These are phyloP conservation scores for Tillus elongatus DNA, from an alignment of 2,888 invertebrate genomes.

Conservation along the genomic window DNA sequence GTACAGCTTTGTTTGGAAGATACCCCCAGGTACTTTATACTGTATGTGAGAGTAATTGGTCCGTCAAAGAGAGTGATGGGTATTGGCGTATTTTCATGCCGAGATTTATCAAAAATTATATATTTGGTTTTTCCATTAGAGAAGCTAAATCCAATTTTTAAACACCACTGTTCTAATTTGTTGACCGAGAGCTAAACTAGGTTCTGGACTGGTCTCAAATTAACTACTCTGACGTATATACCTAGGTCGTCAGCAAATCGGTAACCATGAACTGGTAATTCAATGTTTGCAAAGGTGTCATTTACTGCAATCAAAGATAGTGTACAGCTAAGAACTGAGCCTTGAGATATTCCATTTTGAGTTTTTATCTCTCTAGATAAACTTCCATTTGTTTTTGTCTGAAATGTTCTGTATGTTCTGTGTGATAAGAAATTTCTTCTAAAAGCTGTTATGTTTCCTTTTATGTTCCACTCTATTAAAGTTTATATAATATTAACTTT, in stretches of 20 bases:
- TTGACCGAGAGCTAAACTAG: too few species aligned
- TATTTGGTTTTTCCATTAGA: background rate
- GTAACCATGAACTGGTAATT: too few species aligned
- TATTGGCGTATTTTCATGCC: too few species aligned
- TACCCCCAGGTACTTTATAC: too few species aligned
- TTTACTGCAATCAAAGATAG: background rate
- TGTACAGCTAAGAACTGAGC: background rate
- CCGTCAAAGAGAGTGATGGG: too few species aligned
- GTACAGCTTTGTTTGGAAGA: background rate
- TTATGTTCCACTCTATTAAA: background rate
- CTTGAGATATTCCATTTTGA: background rate
- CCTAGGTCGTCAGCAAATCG: background rate
- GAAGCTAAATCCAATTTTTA: background rate
- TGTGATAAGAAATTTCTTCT: background rate
- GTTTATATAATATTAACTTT: background rate
- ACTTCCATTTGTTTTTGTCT: background rate
- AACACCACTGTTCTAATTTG: too few species aligned
- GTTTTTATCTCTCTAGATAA: background rate
- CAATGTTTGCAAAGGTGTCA: too few species aligned
- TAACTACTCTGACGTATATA: background rate
- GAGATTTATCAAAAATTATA: too few species aligned
- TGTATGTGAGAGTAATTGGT: too few species aligned
- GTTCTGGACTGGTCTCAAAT: too few species aligned
- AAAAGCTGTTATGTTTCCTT: background rate
- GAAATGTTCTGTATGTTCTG: background rate